Evolutionary conservation across 2,113 vertebrate species (phyloP), one percentile per base, ranked within the genome.

Genomic region (Rhabdornis inornatus): DNA sequence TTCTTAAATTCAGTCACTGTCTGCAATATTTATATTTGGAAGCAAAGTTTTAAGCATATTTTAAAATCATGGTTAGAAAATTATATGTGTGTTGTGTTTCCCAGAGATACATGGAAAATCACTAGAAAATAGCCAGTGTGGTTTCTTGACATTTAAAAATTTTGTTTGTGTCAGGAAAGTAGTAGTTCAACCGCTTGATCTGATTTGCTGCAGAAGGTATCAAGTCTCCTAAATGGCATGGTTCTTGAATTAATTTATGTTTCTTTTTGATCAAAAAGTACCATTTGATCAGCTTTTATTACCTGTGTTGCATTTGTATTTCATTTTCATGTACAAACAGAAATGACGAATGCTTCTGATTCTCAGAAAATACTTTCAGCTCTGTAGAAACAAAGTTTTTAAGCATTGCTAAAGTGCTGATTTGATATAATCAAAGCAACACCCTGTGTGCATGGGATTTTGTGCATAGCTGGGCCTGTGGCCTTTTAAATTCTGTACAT

Each of bases 321-420:
- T 74, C 27, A 72, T 7, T 87, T 59, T 45, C 15, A 31, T 18
- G 21, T 49, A 12, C 24, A 59, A 66, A 63, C 2, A 59, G 50
- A 65, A 77, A 50, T 3, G 6, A 11, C 10, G 88, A 89, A 74
- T 31, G 21, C 19, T 40, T 66, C 10, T 37, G 30, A 31, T 50
- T 74, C 19, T 55, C 7, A 28, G 30, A 28, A 63, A 31, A 30
- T 7, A n/a, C 4, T 60, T 78, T 71, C 25, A n/a, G 13, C 37
- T 27, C 25, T 30, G 24, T 45, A 55, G 71, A 61, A 92, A 27
- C 1, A n/a, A 86, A 64, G 37, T 69, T 91, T 82, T 65, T 25
- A 52, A 60, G 23, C 0, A 1, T 31, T 72, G 13, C 8, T 42
- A 24, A 61, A 44, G 7, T 23, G 3, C 7, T 33, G 16, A 8